Base-by-base conservation (phyloP, 2,888 invertebrate species). In the Epinotia bilunana region DNA sequence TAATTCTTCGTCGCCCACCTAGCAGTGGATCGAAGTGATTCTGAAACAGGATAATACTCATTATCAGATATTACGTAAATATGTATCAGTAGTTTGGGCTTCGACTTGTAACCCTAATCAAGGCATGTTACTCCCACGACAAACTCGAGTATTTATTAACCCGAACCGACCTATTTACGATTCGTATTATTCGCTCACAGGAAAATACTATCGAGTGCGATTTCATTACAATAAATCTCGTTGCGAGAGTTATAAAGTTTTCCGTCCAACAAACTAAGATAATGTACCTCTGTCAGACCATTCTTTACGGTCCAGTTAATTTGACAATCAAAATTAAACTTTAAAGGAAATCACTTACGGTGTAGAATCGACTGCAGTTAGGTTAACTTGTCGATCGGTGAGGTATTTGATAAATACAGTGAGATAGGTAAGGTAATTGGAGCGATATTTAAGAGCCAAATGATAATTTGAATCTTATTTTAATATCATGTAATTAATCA, bases 211-310 rank as follows among this genome's bases (percentile, higher is more conserved):
- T 90, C 87, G 87, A 85, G 83, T 88, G 87, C 87, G 86, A 88
- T 90, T 91, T 91, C 89, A 90, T 90, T 90, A 88, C 86, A 87
- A 92, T 92, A 92, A 91, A 92, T 92, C 89, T 88, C 80, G 79
- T 78, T 76, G 80, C 79, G 80, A 70, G 82, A 90, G 88, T 89
- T 91, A 87, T 91, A 91, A 91, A 91, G 87, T 91, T 90, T 85
- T 84, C 85, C 86, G 83, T 86, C 87, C 87, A 89, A 89, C 86
- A 85, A 88, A 87, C 86, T 88, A 85, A 87, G 90, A 91, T 91
- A 91, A 88, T 84, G 88, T 87, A 84, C 84, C 86, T 79, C 83
- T 84, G 84, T 86, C 86, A 83, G 85, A 79, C 84, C 83, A 87
- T 90, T 88, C 87, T 87, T 90, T 86, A 88, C 84, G 83, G 81